phyloP scores from a whole-genome alignment of 2,888 invertebrate genomes.

The Hofmannophila pseudospretella region DNA sequence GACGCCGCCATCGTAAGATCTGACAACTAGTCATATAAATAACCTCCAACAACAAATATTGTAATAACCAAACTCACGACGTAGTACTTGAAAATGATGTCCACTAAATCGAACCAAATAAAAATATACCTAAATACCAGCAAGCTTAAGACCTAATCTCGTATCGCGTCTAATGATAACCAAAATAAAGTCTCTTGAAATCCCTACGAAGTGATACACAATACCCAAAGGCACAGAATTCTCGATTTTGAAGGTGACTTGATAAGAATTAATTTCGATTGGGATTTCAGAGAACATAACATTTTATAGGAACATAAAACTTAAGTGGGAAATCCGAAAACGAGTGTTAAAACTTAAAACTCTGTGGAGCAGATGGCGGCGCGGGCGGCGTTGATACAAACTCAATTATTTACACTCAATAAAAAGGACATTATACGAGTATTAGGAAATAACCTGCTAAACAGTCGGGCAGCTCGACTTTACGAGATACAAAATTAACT shows the following conservation, averaged over 20 bases:
- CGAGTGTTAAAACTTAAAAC: conserved; percentile 69
- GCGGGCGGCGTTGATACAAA: conserved; percentile 64
- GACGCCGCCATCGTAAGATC: conserved; percentile 42
- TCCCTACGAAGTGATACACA: conserved; percentile 53
- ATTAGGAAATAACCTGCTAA: conserved; percentile 66
- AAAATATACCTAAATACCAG: conserved; percentile 38
- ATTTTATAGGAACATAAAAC: conserved; percentile 72
- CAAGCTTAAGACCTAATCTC: conserved; percentile 42
- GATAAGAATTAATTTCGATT: conserved; percentile 39
- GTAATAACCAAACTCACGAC: conserved; percentile 54
- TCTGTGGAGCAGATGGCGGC: conserved; percentile 64
- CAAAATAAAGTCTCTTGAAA: conserved; percentile 50
- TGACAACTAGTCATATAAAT: conserved; percentile 66
- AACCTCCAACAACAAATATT: conserved; percentile 70
- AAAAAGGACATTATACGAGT: conserved; percentile 74
- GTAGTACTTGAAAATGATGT: conserved; percentile 29
- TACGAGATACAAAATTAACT: conserved; percentile 42
- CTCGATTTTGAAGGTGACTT: conserved; percentile 26
- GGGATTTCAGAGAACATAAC: conserved; percentile 43
- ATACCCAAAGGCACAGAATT: conserved; percentile 28
- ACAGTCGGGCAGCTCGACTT: conserved; percentile 38
- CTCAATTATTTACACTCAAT: conserved; percentile 78
- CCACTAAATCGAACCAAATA: conserved; percentile 28
- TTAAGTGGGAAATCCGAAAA: conserved; percentile 76
- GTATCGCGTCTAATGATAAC: conserved; percentile 32